These are phyloP conservation scores for Schmidtea mediterranea DNA, from an alignment of 1,140 invertebrate genomes.

Conservation along the genomic window DNA sequence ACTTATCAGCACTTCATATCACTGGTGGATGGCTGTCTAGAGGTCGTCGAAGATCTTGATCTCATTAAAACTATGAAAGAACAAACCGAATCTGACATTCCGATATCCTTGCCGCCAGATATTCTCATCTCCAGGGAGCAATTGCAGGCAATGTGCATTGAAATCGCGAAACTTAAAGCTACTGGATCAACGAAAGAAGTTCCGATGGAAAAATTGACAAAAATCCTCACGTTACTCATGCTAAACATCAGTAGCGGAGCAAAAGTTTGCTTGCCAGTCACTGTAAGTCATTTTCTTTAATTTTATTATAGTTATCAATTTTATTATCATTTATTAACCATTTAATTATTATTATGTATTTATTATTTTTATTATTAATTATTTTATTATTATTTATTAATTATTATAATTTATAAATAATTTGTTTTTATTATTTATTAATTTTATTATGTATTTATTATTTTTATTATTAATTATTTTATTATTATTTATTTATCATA, in stretches of 20 bases:
- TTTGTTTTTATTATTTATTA: no score
- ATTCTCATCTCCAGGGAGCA: not conserved
- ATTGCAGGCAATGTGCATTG: not conserved
- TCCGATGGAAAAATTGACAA: slow-evolving; percentile 49
- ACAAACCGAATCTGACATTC: not conserved
- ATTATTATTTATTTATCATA: no score
- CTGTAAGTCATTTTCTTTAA: not conserved
- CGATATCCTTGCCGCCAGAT: not conserved
- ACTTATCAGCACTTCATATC: not conserved
- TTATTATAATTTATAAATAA: no score
- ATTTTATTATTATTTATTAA: no score
- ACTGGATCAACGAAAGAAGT: slow-evolving; percentile 32
- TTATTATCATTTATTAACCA: no score
- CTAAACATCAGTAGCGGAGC: slow-evolving; percentile 37
- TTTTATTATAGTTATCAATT: no score
- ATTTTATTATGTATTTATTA: no score
- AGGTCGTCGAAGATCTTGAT: not conserved
- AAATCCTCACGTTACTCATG: slow-evolving; percentile 50
- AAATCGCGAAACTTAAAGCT: not conserved
- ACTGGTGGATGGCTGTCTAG: not conserved
- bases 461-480: no score
- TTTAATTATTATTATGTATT: no score
- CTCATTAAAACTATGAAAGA: not conserved
- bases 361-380: no score
- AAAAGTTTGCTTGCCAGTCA: not conserved